These are phyloP conservation scores for Trichechus manatus DNA, from an alignment of 2,113 vertebrate genomes.

Conservation along the genomic window DNA sequence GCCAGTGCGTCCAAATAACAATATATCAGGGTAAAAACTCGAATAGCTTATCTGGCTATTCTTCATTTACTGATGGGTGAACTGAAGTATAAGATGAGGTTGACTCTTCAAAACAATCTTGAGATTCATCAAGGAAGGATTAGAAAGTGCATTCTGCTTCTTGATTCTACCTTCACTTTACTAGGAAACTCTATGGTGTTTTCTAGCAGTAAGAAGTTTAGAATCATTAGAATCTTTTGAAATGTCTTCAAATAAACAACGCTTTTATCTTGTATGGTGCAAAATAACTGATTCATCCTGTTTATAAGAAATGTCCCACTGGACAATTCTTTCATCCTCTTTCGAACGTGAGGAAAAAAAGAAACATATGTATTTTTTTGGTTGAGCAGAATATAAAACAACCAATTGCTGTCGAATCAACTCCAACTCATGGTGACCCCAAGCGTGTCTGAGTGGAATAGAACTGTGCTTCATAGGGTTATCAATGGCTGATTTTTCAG, in stretches of 20 bases:
- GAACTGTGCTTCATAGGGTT: not conserved
- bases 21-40: not conserved
- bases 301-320: slow-evolving; percentile 34
- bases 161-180: not conserved
- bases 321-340: not conserved
- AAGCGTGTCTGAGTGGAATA: not conserved
- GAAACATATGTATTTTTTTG: not conserved
- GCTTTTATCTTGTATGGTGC: not conserved
- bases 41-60: not conserved
- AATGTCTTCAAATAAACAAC: slow-evolving; percentile 58
- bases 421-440: not conserved
- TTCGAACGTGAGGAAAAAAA: not conserved
- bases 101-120: not conserved
- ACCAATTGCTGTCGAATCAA: not conserved
- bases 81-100: not conserved
- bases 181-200: not conserved
- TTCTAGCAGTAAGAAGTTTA: not conserved
- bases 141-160: not conserved
- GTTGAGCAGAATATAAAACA: not conserved
- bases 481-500: not conserved
- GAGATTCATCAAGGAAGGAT: not conserved
- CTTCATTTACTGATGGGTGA: not conserved
- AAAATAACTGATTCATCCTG: slow-evolving; percentile 45
- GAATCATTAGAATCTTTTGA: slow-evolving; percentile 16
- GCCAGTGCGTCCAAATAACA: not conserved